Conservation (phyloP, 2,888 invertebrate genomes). For the Clostera curtula region DNA sequence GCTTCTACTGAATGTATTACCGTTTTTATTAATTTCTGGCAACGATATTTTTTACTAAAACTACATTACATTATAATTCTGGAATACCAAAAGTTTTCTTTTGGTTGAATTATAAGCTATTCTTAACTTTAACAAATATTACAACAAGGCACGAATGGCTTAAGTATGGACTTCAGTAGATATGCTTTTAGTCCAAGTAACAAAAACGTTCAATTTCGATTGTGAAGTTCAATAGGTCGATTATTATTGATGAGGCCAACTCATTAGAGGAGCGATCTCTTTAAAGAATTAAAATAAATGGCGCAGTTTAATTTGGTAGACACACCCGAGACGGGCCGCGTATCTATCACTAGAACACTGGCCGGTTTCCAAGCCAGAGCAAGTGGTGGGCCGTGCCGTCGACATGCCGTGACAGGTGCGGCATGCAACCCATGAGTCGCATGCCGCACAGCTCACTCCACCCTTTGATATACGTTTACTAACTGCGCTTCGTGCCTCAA, state of each 20-base stretch:
- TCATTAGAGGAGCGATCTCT: conserved; percentile 57
- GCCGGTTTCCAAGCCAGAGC: conserved; percentile 62
- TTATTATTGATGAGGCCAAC: conserved; percentile 38
- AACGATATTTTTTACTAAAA: too few species aligned
- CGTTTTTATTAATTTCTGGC: conserved; percentile 3
- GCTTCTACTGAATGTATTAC: conserved; percentile 35
- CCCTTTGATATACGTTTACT: conserved; percentile 45
- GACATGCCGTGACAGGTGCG: conserved; percentile 68
- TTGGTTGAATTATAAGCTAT: too few species aligned
- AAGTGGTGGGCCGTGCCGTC: conserved; percentile 66
- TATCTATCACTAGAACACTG: conserved; percentile 67
- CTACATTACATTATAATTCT: too few species aligned
- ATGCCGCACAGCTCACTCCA: conserved; percentile 37
- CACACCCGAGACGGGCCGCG: conserved; percentile 61
- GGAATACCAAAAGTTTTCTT: too few species aligned
- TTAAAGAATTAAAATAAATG: conserved; percentile 69
- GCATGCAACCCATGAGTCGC: conserved; percentile 69
- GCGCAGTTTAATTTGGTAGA: conserved; percentile 72
- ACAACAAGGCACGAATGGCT: too few species aligned
- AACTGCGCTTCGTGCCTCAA: conserved; percentile 27
- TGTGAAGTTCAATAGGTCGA: conserved; percentile 21
- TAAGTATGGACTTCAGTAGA: too few species aligned
- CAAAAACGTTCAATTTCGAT: conserved; percentile 19
- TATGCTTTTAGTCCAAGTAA: too few species aligned
- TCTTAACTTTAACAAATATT: too few species aligned